Conservation (phyloP, 1,140 invertebrate genomes). For the Agrypnia vestita region DNA sequence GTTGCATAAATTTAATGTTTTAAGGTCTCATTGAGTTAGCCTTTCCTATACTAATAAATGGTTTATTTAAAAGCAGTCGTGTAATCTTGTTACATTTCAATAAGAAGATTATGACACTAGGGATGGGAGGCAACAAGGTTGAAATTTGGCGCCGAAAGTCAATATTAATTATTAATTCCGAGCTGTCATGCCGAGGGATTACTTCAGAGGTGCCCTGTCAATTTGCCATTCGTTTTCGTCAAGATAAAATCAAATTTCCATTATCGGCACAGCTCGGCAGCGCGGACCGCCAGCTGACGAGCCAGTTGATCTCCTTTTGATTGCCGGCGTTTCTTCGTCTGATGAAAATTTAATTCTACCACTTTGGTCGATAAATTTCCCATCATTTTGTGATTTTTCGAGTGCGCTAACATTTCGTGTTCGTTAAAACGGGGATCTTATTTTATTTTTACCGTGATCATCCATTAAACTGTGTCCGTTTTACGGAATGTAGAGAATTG, state of each 20-base stretch:
- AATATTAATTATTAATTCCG: constrained; percentile 26
- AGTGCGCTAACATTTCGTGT: neutral
- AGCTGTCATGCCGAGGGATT: constrained; percentile 20
- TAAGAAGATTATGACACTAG: neutral
- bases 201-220: constrained; percentile 19
- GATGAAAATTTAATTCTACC: constrained; percentile 5
- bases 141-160: constrained; percentile 22
- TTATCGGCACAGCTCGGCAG: neutral
- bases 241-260: constrained; percentile 18
- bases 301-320: neutral
- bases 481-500: no score
- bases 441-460: no score
- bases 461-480: no score
- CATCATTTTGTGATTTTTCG: neutral
- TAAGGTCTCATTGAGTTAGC: no score
- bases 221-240: constrained; percentile 27
- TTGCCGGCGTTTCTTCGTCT: constrained; percentile 1
- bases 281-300: neutral
- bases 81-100: constrained; percentile 19
- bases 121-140: neutral
- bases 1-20: no score
- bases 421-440: no score
- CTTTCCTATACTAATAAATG: neutral
- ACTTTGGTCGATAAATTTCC: neutral
- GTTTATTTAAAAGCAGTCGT: no score